Evolutionary conservation across 2,113 vertebrate species (phyloP).

Genomic region (Micromys minutus): DNA sequence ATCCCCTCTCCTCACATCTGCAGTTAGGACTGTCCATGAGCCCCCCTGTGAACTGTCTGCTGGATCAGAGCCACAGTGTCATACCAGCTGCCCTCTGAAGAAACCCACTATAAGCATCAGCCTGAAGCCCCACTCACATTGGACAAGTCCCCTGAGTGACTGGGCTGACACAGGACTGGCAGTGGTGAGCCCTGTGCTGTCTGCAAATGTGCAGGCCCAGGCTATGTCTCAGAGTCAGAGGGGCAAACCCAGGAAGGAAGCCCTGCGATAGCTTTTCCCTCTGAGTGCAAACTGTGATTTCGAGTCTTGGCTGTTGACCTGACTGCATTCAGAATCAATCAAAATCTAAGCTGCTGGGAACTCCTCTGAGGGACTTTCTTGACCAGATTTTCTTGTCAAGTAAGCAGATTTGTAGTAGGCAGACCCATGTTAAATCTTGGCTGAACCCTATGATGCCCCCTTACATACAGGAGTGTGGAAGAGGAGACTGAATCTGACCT

Average conservation of each 20-base stretch:
- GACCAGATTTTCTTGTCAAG: neutral
- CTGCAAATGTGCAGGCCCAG: accelerated
- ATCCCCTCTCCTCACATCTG: no score
- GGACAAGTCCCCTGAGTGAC: neutral
- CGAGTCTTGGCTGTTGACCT: neutral
- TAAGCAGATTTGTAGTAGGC: neutral
- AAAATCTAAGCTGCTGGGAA: neutral
- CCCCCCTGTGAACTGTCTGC: accelerated
- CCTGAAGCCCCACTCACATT: accelerated
- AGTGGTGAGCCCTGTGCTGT: neutral
- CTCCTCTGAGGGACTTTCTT: neutral
- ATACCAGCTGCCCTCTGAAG: neutral
- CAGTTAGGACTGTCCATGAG: neutral
- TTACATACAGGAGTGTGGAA: neutral
- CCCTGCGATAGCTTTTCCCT: neutral
- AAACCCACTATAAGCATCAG: neutral
- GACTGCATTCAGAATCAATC: neutral
- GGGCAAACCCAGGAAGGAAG: accelerated
- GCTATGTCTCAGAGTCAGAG: no score
- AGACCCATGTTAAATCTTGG: neutral
- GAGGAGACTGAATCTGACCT: neutral
- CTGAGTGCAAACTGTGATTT: neutral
- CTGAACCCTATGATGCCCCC: neutral
- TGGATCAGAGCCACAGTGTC: neutral
- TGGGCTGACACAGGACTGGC: no score